These are phyloP conservation scores for Tragelaphus buxtoni DNA, from an alignment of 2,113 vertebrate species.

Conservation along the genomic window DNA sequence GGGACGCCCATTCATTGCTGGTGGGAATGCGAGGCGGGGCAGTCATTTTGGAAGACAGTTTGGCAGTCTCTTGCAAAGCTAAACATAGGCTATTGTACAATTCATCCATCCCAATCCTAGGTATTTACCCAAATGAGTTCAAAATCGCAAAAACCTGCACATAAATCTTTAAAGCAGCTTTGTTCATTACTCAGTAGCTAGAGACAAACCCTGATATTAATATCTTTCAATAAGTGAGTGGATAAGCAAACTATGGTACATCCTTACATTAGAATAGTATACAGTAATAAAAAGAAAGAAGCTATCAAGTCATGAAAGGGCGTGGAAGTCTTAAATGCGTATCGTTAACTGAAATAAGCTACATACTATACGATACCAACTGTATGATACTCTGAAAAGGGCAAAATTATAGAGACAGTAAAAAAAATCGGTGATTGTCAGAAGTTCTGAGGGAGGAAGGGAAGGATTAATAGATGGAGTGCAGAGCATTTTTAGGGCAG, in stretches of 20 bases:
- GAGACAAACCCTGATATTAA: background rate
- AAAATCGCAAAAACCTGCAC: background rate
- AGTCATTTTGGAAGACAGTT: constrained; percentile 14
- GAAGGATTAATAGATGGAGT: background rate
- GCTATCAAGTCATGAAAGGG: background rate
- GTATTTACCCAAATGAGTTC: constrained; percentile 14
- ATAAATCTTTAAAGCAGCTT: constrained; percentile 19
- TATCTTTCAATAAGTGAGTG: background rate
- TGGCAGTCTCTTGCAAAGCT: constrained; percentile 1
- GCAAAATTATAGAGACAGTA: background rate
- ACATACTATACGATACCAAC: background rate
- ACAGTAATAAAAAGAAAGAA: background rate
- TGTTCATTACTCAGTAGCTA: background rate
- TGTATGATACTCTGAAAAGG: background rate
- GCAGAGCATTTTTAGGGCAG: background rate
- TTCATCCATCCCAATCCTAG: background rate
- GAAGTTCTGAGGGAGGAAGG: background rate
- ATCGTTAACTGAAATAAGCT: background rate
- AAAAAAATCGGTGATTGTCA: background rate
- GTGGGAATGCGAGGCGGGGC: background rate
- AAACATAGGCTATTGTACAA: background rate
- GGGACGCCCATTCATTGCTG: background rate
- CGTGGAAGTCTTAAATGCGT: background rate
- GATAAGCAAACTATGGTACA: background rate
- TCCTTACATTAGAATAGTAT: background rate